Percentiles rank a stretch among this genome's conserved stretches.
Conservation (phyloP, 2,797 vertebrate species). For the Oreochromis mossambicus region DNA sequence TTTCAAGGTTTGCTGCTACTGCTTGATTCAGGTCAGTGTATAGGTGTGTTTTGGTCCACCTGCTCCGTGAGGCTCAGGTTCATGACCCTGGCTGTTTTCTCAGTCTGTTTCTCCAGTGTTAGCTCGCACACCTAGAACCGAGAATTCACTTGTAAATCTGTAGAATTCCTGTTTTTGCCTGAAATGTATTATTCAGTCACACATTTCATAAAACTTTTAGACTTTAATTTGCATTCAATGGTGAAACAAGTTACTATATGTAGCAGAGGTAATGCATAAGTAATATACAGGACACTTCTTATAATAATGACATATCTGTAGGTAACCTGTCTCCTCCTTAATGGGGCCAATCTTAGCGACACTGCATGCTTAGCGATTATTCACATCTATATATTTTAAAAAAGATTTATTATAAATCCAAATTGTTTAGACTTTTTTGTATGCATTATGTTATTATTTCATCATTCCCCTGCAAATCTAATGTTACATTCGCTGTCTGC, state of each 20-base stretch:
- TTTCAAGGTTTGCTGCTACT: neutral
- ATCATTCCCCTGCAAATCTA: neutral
- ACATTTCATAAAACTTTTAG: neutral
- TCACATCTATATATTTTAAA: neutral
- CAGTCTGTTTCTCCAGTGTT: neutral
- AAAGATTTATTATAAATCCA: neutral
- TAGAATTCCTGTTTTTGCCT: neutral
- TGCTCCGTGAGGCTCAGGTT: neutral
- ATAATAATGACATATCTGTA: neutral
- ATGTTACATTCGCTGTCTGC: neutral
- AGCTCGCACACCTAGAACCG: rapidly evolving
- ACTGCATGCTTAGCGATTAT: neutral
- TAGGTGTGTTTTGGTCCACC: neutral
- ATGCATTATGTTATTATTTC: neutral
- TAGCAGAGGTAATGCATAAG: neutral
- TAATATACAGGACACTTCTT: neutral
- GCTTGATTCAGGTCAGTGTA: neutral
- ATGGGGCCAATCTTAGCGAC: rapidly evolving
- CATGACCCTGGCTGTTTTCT: neutral
- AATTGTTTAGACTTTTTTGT: neutral
- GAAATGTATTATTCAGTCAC: neutral
- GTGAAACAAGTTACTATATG: neutral
- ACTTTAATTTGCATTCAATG: neutral
- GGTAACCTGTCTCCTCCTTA: neutral
- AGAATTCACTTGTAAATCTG: neutral